Evolutionary conservation across 92 coral and sea anemone genomes (phyloP).

Genomic region (Ricordea florida): DNA sequence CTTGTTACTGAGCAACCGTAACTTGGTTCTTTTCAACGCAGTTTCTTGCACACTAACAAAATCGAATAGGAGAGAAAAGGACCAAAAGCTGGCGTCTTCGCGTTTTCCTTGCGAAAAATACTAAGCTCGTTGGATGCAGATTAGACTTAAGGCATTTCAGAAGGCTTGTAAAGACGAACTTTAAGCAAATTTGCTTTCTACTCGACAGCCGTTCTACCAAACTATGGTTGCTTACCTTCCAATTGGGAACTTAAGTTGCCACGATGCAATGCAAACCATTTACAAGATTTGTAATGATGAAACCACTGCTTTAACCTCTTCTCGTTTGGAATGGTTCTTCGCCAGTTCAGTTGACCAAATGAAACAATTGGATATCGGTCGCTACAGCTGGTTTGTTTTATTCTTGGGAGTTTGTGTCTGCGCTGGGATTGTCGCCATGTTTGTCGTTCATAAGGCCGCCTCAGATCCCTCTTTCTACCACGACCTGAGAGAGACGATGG

Average conservation of each 20-base stretch:
- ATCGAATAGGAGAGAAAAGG: too few relatives aligned
- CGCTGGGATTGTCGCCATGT: conserved; percentile 9
- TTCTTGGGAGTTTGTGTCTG: not conserved
- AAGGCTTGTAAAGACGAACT: too few relatives aligned
- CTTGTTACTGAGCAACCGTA: too few relatives aligned
- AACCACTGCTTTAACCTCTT: not conserved
- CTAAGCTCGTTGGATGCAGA: too few relatives aligned
- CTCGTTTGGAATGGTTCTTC: not conserved
- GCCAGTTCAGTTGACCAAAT: not conserved
- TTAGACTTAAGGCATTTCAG: too few relatives aligned
- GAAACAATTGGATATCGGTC: not conserved
- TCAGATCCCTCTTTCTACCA: conserved; percentile 23
- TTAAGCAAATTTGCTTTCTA: too few relatives aligned
- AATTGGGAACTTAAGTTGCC: conserved; percentile 6
- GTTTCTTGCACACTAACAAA: too few relatives aligned
- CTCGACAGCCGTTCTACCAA: too few relatives aligned
- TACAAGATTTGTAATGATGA: not conserved
- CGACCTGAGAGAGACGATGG: conserved; percentile 30
- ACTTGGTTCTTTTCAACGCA: too few relatives aligned
- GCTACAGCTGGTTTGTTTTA: not conserved
- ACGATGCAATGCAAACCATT: not conserved
- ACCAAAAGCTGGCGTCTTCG: too few relatives aligned
- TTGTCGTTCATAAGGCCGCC: not conserved
- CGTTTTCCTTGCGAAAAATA: too few relatives aligned
- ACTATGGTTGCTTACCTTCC: too few relatives aligned